phyloP scores from a whole-genome alignment of 2,888 invertebrate genomes.

The Nephrotoma guestfalica region DNA sequence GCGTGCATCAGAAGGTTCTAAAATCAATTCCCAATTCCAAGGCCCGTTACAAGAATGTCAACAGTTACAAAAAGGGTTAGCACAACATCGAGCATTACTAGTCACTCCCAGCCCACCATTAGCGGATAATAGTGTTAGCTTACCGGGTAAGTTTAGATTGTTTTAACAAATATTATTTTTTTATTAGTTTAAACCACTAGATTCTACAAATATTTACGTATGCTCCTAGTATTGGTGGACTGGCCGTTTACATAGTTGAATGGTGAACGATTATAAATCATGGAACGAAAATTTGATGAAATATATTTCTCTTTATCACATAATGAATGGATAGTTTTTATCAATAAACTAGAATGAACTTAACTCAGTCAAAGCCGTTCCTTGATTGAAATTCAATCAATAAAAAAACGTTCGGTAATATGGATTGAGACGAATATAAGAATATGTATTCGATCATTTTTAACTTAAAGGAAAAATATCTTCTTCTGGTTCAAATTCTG shows the following conservation, averaged over 20 bases:
- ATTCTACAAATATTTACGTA: not conserved
- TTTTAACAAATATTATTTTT: not conserved
- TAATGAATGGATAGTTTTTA: no score
- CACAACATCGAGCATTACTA: conserved; percentile 29
- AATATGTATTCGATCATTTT: no score
- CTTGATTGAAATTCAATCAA: no score
- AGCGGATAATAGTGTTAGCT: conserved; percentile 33
- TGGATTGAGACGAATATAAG: no score
- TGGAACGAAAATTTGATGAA: no score
- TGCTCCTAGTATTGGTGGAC: not conserved
- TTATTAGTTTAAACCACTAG: not conserved
- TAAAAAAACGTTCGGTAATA: no score
- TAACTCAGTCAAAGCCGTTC: no score
- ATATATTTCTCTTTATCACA: no score
- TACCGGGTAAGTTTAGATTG: conserved; percentile 27
- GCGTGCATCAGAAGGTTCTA: conserved; percentile 61
- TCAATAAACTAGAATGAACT: no score
- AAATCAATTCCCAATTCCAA: conserved; percentile 35
- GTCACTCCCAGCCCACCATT: conserved; percentile 32
- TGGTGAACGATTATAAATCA: no score
- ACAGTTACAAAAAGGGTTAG: conserved; percentile 46
- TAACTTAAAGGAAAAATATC: no score
- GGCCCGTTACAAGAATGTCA: conserved; percentile 65
- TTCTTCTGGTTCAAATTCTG: not conserved
- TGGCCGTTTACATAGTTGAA: no score